Percentiles rank a stretch among this genome's conserved stretches.
These are phyloP conservation scores for Oeneis ivallda DNA, from an alignment of 2,888 invertebrate species.

Conservation along the genomic window DNA sequence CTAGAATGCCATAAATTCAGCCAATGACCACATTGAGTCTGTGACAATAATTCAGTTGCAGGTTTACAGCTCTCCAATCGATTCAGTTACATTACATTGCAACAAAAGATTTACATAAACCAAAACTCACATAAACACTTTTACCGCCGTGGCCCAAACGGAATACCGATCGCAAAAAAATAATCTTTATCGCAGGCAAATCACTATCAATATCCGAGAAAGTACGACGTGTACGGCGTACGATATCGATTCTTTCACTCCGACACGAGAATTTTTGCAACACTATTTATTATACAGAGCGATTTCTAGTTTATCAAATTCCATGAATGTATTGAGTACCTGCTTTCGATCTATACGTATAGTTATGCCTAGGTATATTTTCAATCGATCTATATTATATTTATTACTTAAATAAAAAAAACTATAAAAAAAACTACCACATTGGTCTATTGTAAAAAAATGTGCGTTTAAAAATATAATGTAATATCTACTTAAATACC, in stretches of 20 bases:
- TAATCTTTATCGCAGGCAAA: constrained; percentile 34
- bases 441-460: too few relatives aligned
- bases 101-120: constrained; percentile 6
- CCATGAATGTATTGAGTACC: constrained; percentile 21
- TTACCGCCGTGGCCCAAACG: constrained; percentile 19
- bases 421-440: too few relatives aligned
- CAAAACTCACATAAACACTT: constrained; percentile 26
- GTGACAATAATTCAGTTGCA: not conserved
- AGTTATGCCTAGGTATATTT: too few relatives aligned
- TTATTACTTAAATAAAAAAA: too few relatives aligned
- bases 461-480: too few relatives aligned
- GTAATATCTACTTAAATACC: too few relatives aligned
- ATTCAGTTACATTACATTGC: not conserved
- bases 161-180: constrained; percentile 34
- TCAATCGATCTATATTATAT: too few relatives aligned
- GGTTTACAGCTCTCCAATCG: not conserved
- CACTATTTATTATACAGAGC: constrained; percentile 31
- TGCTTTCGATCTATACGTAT: not conserved
- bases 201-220: constrained; percentile 42
- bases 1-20: too few relatives aligned
- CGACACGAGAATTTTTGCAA: constrained; percentile 45
- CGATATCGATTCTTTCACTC: constrained; percentile 46
- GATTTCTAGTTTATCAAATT: constrained; percentile 40
- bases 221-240: constrained; percentile 47
- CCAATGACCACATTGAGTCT: too few relatives aligned